phyloP scores from a whole-genome alignment of 1,140 invertebrate genomes.

The Reticulitermes speratus region DNA sequence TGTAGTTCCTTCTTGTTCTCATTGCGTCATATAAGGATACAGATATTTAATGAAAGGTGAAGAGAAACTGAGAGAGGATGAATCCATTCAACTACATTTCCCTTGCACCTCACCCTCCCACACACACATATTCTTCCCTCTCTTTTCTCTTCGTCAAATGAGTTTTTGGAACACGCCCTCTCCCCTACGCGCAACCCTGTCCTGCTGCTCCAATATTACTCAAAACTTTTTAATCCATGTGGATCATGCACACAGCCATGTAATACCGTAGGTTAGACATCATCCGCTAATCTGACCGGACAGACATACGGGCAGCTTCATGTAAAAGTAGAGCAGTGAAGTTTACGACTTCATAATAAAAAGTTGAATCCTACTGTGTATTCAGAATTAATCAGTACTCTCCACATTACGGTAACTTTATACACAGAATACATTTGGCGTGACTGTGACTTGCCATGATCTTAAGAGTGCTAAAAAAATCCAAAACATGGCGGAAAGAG shows the following conservation, averaged over 20 bases:
- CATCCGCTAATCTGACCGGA: neutral
- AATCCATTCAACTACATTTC: conserved; percentile 1
- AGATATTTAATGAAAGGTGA: conserved; percentile 19
- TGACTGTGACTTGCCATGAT: neutral
- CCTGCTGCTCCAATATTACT: conserved; percentile 10
- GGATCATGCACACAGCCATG: conserved; percentile 13
- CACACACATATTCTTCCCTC: neutral
- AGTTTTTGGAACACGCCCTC: conserved; percentile 10
- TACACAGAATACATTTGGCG: neutral
- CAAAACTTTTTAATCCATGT: conserved; percentile 19
- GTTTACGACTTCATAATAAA: neutral
- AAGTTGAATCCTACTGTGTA: neutral
- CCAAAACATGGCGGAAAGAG: no score
- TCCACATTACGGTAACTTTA: neutral
- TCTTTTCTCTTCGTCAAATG: conserved; percentile 18
- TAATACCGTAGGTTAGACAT: conserved; percentile 6
- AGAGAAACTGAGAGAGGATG: neutral
- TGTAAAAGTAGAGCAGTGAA: neutral
- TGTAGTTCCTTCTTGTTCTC: neutral
- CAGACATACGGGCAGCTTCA: neutral
- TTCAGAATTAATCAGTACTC: neutral
- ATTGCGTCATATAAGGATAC: neutral
- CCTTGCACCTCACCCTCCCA: neutral
- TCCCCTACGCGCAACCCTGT: neutral
- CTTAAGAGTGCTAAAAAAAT: no score